Percentiles rank a stretch among this genome's conserved stretches.
These are phyloP conservation scores for Prorops nasuta DNA, from an alignment of 1,140 invertebrate genomes.

Conservation along the genomic window DNA sequence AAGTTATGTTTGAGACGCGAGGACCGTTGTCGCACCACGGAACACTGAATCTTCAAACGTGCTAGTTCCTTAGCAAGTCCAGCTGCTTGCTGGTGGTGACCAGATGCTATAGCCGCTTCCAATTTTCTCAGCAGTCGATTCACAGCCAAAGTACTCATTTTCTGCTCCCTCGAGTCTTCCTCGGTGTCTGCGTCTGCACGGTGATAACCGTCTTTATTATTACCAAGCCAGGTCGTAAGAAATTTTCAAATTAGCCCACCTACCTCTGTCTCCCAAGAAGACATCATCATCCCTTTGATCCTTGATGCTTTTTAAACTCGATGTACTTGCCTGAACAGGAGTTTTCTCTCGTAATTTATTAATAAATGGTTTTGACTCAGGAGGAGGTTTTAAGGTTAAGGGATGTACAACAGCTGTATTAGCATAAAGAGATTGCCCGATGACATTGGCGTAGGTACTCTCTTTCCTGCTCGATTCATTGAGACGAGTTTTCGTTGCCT, in stretches of 20 bases:
- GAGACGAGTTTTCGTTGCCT: conserved; percentile 47
- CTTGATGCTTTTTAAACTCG: too few relatives aligned
- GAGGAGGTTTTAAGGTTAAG: background rate
- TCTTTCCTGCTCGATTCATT: conserved; percentile 20
- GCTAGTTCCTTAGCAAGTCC: conserved; percentile 70
- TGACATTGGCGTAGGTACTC: conserved; percentile 51
- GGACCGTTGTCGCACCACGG: conserved; percentile 61
- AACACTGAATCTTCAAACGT: conserved; percentile 65
- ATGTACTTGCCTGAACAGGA: too few relatives aligned
- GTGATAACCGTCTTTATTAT: too few relatives aligned
- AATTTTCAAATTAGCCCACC: too few relatives aligned
- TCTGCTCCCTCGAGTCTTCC: conserved; percentile 31
- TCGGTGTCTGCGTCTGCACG: too few relatives aligned
- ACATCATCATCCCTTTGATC: background rate
- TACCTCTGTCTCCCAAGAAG: too few relatives aligned
- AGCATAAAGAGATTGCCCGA: conserved; percentile 38
- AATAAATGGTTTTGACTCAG: too few relatives aligned
- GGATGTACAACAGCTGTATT: conserved; percentile 19
- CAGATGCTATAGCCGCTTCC: conserved; percentile 68
- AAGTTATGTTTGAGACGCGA: conserved; percentile 39
- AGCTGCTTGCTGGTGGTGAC: conserved; percentile 67
- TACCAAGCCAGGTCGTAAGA: too few relatives aligned
- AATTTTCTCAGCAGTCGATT: conserved; percentile 65
- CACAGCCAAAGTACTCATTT: conserved; percentile 62
- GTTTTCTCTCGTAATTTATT: too few relatives aligned